Conservation (phyloP, 2,113 vertebrate species). For the Micronycteris hirsuta region DNA sequence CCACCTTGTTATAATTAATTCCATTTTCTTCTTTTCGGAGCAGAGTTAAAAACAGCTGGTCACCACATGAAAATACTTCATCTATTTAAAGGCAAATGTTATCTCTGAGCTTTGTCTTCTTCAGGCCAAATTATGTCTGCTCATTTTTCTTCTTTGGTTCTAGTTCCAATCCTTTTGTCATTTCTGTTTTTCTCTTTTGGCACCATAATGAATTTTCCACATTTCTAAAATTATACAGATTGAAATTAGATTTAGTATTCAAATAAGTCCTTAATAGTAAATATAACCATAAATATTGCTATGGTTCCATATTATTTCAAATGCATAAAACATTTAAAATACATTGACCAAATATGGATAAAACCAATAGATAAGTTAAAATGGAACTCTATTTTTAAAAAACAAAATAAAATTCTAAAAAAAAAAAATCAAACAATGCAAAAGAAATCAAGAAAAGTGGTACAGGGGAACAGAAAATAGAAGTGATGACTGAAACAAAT, state of each 20-base stretch:
- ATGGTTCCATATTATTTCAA: neutral
- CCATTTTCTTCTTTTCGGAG: conserved; percentile 18
- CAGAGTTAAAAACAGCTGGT: conserved; percentile 55
- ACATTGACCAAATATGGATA: neutral
- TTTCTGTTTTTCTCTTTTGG: conserved; percentile 42
- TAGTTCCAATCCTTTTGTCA: conserved; percentile 35
- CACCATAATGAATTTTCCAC: neutral
- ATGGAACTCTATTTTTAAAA: neutral
- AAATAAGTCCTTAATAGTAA: neutral
- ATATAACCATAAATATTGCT: neutral
- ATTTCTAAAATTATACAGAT: conserved; percentile 15
- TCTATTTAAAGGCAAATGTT: conserved; percentile 49
- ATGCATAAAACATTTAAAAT: neutral
- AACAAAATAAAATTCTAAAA: neutral
- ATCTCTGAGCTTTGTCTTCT: conserved; percentile 43
- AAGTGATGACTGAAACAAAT: neutral
- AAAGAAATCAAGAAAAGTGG: neutral
- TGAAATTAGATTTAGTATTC: conserved; percentile 23
- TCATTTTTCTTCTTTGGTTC: conserved; percentile 35
- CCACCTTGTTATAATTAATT: conserved; percentile 24
- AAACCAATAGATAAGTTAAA: neutral
- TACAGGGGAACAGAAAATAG: neutral
- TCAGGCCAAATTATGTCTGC: conserved; percentile 23
- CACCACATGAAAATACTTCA: conserved; percentile 40
- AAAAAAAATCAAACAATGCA: neutral